These are phyloP conservation scores for Leptinotarsa peninsularis DNA, from an alignment of 2,888 invertebrate genomes.

Conservation along the genomic window DNA sequence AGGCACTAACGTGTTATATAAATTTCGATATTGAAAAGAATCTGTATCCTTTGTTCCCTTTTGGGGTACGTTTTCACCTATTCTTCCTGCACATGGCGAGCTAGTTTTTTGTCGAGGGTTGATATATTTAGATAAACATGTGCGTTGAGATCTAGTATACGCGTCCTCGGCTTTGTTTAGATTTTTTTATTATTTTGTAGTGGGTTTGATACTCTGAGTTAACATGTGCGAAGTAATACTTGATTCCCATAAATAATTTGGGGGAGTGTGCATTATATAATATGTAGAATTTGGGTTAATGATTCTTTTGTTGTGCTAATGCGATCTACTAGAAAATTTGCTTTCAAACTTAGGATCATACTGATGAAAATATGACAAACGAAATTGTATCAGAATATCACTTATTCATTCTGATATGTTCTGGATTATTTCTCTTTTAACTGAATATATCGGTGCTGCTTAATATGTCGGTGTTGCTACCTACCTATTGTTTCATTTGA, in stretches of 20 bases:
- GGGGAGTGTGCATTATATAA: not conserved
- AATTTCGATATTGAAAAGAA: constrained; percentile 37
- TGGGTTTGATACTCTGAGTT: constrained; percentile 29
- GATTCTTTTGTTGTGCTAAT: not conserved
- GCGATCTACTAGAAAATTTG: not conserved
- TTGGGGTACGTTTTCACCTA: constrained; percentile 39
- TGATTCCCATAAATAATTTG: constrained; percentile 35
- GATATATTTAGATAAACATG: constrained; percentile 31
- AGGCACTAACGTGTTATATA: constrained; percentile 37
- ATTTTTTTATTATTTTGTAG: constrained; percentile 28
- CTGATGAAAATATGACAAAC: too few species aligned
- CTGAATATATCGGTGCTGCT: too few species aligned
- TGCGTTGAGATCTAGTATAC: constrained; percentile 16
- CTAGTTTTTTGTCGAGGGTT: constrained; percentile 28
- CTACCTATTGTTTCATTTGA: too few species aligned
- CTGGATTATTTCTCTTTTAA: too few species aligned
- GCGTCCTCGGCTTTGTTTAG: constrained; percentile 9
- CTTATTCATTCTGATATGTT: too few species aligned
- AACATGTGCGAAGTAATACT: constrained; percentile 38
- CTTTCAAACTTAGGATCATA: not conserved
- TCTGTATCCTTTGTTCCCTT: constrained; percentile 40
- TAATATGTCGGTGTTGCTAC: too few species aligned
- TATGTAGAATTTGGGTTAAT: not conserved
- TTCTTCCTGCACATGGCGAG: constrained; percentile 40
- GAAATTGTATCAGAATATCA: too few species aligned